Conservation (phyloP, 1,140 invertebrate genomes). For the Dendroctonus valens region DNA sequence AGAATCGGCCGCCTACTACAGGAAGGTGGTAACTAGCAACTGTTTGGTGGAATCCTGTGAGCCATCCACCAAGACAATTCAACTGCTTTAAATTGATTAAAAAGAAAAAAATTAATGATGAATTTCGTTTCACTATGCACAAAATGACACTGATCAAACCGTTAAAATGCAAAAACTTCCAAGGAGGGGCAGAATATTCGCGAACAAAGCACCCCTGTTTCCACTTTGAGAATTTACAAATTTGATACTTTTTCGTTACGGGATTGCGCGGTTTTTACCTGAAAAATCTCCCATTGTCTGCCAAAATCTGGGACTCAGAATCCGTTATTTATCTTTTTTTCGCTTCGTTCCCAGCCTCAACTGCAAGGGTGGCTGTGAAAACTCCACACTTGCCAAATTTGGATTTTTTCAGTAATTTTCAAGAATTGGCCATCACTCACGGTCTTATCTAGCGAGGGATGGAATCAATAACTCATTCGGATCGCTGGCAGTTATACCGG, state of each 20-base stretch:
- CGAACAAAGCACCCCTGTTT: neutral
- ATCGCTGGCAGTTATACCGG: constrained; percentile 31
- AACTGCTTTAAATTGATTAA: neutral
- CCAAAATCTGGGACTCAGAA: neutral
- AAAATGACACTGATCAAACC: too few relatives aligned
- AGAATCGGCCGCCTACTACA: neutral
- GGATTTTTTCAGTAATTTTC: too few relatives aligned
- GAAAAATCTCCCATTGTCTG: constrained; percentile 3
- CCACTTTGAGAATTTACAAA: constrained; percentile 7
- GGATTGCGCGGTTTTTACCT: constrained; percentile 1
- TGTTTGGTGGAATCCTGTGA: neutral
- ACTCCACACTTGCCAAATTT: too few relatives aligned
- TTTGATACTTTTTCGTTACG: constrained; percentile 4
- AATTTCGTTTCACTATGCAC: too few relatives aligned
- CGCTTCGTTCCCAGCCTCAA: too few relatives aligned
- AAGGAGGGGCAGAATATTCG: too few relatives aligned
- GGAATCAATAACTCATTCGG: constrained; percentile 4
- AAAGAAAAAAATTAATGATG: too few relatives aligned
- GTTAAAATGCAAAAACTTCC: too few relatives aligned
- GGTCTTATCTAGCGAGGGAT: neutral
- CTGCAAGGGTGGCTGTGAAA: too few relatives aligned
- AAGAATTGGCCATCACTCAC: neutral
- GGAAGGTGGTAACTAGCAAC: neutral
- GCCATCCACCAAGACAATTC: too few relatives aligned
- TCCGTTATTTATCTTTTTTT: constrained; percentile 1